Base-by-base conservation (phyloP, 92 coral and sea anemone genomes). In the Diadumene lineata region DNA sequence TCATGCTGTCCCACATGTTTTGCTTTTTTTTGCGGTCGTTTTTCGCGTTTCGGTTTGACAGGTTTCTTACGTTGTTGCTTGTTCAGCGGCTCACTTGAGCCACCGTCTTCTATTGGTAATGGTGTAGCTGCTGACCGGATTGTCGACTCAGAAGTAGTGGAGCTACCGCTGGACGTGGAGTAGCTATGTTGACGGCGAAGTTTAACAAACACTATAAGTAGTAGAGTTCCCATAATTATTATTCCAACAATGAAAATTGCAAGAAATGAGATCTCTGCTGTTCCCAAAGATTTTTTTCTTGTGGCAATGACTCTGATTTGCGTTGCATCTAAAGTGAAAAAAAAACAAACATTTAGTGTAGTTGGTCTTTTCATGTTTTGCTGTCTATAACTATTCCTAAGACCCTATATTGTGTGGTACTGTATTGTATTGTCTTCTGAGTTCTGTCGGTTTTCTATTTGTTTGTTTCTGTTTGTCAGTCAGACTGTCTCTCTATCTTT, bases 81-180 rank as follows among this genome's bases (percentile, higher is more conserved):
- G 68, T 84, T 82, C 38, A 84, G 78, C 31, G 93, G 90, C 28
- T 88, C 90, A 50, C 87, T 70, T 1, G 79, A 81, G 1, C 80
- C 88, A 64, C 84, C 92, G 72, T 91, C 90, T 48, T 87, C 92
- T 33, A 81, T 79, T 24, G 97, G 97, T 33, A 89, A 84, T 22
- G 96, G 81, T 23, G 97, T 84, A 17, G 89, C 87, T 34, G 84
- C 69, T 74, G 97, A 88, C 16, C 97, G 87, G 34, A 84, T 64
- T 62, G 99, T 96, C 10, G 91, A 86, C 64, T 96, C 99, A 43
- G 97, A 96, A 50, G 97, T 89, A 68, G 93, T 92, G 13, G 99
- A 88, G 43, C 97, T 92, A 32, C 97, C 92, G 74, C 97, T 79
- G 72, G 86, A 86, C 24, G 97, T 77, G 28, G 94, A 46, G 50